These are phyloP conservation scores for Pedionomus torquatus DNA, from an alignment of 2,113 vertebrate species.

Conservation along the genomic window DNA sequence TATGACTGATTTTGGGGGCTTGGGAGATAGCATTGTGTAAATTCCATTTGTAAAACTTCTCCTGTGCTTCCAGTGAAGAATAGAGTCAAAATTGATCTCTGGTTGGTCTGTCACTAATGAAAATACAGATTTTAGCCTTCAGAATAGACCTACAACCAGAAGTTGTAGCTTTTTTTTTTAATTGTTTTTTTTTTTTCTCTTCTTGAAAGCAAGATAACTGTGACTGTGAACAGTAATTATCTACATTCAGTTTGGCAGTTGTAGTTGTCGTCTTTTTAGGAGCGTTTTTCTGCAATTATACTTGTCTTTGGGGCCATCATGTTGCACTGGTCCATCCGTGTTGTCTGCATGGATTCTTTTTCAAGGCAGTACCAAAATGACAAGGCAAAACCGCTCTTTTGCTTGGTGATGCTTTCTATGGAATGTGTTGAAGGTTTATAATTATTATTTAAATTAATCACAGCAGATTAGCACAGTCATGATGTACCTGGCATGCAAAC, in stretches of 20 bases:
- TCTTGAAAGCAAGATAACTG: neutral
- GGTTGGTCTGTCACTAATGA: neutral
- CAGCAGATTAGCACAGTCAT: neutral
- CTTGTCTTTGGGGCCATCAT: neutral
- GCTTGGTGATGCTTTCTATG: neutral
- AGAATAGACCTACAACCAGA: neutral
- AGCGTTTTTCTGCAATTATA: neutral
- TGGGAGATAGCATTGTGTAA: neutral
- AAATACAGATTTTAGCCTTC: neutral
- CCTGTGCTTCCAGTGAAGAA: neutral
- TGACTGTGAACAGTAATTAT: neutral
- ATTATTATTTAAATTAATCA: neutral
- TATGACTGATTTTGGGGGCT: neutral
- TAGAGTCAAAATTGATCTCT: neutral
- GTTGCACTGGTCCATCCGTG: neutral
- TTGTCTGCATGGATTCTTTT: neutral
- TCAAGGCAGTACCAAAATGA: neutral
- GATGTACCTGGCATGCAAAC: neutral
- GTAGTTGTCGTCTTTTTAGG: neutral
- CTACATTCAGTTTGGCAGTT: neutral
- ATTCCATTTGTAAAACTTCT: neutral
- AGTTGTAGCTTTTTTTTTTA: neutral
- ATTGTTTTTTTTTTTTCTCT: neutral
- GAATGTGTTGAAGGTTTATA: neutral
- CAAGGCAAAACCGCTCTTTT: neutral